Evolutionary conservation across 2,888 invertebrate genomes (phyloP).

Genomic region (Microctonus brassicae): DNA sequence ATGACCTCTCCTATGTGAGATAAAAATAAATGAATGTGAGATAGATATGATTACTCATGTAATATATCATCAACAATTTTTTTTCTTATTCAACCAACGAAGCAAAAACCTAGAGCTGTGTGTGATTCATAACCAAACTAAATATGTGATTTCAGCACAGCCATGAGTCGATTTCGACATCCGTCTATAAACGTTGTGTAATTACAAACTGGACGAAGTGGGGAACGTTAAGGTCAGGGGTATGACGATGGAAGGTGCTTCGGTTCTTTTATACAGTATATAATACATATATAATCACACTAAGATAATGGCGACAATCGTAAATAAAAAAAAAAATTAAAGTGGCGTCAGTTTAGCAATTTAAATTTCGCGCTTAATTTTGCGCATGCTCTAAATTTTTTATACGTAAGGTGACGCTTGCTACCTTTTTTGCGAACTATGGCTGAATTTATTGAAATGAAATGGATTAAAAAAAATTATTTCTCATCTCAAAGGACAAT

Average conservation of each 20-base stretch:
- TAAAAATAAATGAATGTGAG: slow-evolving; percentile 15
- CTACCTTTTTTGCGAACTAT: not conserved
- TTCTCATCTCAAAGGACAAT: not conserved
- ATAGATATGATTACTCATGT: not conserved
- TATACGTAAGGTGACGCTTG: too few species aligned
- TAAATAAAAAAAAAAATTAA: not conserved
- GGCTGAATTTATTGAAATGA: not conserved
- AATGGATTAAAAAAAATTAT: not conserved
- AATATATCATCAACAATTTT: not conserved
- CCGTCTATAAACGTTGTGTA: slow-evolving; percentile 58
- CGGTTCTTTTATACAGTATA: not conserved
- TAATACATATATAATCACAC: not conserved
- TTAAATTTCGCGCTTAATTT: not conserved
- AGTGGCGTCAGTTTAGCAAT: not conserved
- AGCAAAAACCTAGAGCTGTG: not conserved
- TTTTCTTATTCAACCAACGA: not conserved
- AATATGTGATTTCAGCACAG: slow-evolving; percentile 39
- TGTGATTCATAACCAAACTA: not conserved
- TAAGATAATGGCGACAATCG: not conserved
- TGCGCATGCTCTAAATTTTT: not conserved
- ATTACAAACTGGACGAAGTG: slow-evolving; percentile 49
- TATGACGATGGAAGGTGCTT: slow-evolving; percentile 52
- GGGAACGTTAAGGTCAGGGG: slow-evolving; percentile 65
- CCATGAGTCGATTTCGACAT: slow-evolving; percentile 57
- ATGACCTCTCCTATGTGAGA: not conserved